Conservation (phyloP, 2,888 invertebrate genomes). For the Diplazon laetatorius region DNA sequence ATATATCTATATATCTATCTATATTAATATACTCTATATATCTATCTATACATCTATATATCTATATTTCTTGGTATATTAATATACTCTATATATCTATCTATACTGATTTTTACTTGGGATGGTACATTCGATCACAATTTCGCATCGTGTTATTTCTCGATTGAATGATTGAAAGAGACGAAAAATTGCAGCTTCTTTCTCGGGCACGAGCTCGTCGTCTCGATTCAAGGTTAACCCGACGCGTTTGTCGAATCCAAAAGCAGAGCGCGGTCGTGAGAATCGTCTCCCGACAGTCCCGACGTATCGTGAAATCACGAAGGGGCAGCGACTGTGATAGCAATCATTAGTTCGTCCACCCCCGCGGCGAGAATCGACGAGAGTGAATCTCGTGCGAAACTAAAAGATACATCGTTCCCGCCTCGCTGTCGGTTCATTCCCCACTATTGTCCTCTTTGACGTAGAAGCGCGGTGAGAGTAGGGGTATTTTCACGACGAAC, state of each 20-base stretch:
- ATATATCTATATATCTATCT: too few relatives aligned
- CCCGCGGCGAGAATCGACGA: constrained; percentile 24
- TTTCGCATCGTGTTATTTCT: neutral
- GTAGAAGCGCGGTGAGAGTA: too few relatives aligned
- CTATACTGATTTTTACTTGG: too few relatives aligned
- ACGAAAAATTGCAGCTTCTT: constrained; percentile 4
- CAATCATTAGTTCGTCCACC: constrained; percentile 35
- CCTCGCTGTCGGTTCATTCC: constrained; percentile 25
- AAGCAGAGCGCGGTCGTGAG: neutral
- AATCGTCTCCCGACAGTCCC: neutral
- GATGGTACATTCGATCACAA: neutral
- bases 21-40: too few relatives aligned
- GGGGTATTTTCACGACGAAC: constrained; percentile 43
- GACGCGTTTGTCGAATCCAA: neutral
- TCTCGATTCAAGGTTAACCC: neutral
- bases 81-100: too few relatives aligned
- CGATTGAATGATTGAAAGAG: neutral
- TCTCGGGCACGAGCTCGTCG: neutral
- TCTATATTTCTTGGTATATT: too few relatives aligned
- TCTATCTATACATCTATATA: neutral
- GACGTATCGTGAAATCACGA: constrained; percentile 7
- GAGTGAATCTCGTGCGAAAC: constrained; percentile 25
- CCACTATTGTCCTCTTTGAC: constrained; percentile 7
- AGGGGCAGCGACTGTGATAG: constrained; percentile 13
- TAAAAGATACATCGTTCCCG: constrained; percentile 28